These are phyloP conservation scores for Heliconius ethilla DNA, from an alignment of 2,888 invertebrate species.

Conservation along the genomic window DNA sequence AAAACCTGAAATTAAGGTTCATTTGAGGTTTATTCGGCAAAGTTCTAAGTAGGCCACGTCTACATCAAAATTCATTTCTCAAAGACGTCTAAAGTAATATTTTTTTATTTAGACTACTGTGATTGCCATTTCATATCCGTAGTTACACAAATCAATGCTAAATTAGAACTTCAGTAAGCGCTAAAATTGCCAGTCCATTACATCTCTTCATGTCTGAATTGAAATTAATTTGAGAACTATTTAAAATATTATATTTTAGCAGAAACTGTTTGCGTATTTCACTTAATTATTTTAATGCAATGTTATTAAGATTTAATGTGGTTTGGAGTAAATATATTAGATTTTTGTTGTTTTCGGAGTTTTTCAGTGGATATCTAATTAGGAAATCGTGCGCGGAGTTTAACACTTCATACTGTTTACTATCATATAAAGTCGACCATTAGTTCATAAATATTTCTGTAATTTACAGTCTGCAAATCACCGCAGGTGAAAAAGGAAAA, in stretches of 20 bases:
- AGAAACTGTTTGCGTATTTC: constrained; percentile 18
- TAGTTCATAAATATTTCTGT: too few species aligned
- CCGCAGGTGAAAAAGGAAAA: too few species aligned
- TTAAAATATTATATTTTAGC: constrained; percentile 26
- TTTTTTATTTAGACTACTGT: neutral
- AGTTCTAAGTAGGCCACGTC: too few species aligned
- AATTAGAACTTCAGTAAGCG: constrained; percentile 38
- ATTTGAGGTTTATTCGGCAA: too few species aligned
- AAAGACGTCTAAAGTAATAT: neutral
- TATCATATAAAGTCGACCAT: too few species aligned
- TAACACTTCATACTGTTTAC: too few species aligned
- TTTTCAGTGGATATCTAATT: neutral
- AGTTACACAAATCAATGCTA: constrained; percentile 37
- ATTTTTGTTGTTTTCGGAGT: neutral
- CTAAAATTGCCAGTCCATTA: constrained; percentile 39
- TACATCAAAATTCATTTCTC: neutral
- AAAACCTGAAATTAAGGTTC: too few species aligned
- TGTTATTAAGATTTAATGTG: neutral
- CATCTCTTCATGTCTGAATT: constrained; percentile 35
- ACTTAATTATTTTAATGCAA: neutral
- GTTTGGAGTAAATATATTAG: neutral
- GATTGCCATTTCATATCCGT: constrained; percentile 17
- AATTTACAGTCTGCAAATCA: too few species aligned
- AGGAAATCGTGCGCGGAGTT: too few species aligned
- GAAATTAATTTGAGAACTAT: constrained; percentile 39